phyloP scores from a whole-genome alignment of 2,113 vertebrate species.

The Myrmecobius fasciatus region DNA sequence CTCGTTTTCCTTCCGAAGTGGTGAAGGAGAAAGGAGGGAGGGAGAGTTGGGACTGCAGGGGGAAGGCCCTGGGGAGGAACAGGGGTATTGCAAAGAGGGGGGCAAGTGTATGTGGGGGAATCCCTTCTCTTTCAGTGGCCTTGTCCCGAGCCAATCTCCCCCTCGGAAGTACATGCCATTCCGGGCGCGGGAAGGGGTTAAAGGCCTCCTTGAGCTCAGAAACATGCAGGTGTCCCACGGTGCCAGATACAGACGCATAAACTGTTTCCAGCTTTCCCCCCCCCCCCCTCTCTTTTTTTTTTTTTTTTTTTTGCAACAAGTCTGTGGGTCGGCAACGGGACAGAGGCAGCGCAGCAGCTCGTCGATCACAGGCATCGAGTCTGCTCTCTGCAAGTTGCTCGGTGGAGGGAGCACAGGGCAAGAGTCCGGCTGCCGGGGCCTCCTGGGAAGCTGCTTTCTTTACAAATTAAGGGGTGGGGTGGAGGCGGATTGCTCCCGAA shows the following conservation, averaged over 20 bases:
- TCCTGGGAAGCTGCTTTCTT: constrained; percentile 79
- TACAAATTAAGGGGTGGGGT: constrained; percentile 79
- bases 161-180: constrained; percentile 85
- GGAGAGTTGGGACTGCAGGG: background rate
- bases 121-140: constrained; percentile 64
- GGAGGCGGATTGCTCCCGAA: constrained; percentile 72
- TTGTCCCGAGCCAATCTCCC: constrained; percentile 79
- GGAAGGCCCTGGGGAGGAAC: constrained; percentile 43
- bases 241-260: constrained; percentile 91
- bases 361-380: constrained; percentile 87
- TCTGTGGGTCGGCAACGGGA: constrained; percentile 89
- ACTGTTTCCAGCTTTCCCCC: constrained; percentile 89
- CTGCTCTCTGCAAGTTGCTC: constrained; percentile 86
- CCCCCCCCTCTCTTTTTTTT: background rate
- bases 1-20: constrained; percentile 60
- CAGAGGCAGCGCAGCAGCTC: constrained; percentile 85
- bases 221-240: constrained; percentile 94
- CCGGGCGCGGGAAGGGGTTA: constrained; percentile 92
- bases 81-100: background rate
- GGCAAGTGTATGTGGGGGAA: constrained; percentile 24
- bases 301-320: constrained; percentile 83
- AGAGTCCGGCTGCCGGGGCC: constrained; percentile 87
- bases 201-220: constrained; percentile 90
- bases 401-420: constrained; percentile 82
- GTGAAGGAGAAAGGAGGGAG: constrained; percentile 67